phyloP scores from a whole-genome alignment of 2,888 invertebrate genomes.

The Tipula unca region DNA sequence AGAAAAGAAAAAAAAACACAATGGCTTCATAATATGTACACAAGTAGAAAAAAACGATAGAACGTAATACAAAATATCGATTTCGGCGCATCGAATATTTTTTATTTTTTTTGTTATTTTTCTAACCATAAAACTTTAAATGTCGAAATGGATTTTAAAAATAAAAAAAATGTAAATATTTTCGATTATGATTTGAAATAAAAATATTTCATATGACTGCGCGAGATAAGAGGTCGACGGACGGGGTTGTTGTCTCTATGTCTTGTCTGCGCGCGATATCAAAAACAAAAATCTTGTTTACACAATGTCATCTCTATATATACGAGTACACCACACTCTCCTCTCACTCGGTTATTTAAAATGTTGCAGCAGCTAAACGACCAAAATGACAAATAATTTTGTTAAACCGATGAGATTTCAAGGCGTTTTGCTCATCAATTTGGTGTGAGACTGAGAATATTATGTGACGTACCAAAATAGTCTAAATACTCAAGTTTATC shows the following conservation, averaged over 20 bases:
- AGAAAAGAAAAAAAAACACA: background rate
- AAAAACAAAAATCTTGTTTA: background rate
- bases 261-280: background rate
- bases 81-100: slow-evolving; percentile 8
- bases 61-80: slow-evolving; percentile 4
- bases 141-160: background rate
- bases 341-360: background rate
- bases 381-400: background rate
- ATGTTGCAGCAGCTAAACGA: background rate
- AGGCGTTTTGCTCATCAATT: background rate
- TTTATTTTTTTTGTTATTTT: no score
- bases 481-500: background rate
- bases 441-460: background rate
- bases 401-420: background rate
- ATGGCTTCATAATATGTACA: slow-evolving; percentile 9
- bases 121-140: background rate
- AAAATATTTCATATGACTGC: background rate
- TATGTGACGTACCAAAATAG: background rate
- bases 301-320: background rate
- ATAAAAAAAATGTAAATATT: background rate
- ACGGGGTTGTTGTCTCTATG: background rate
- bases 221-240: background rate
- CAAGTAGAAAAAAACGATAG: background rate
- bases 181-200: background rate
- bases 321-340: background rate